Conservation (phyloP, 2,797 vertebrate species). For the Ibycter americanus region DNA sequence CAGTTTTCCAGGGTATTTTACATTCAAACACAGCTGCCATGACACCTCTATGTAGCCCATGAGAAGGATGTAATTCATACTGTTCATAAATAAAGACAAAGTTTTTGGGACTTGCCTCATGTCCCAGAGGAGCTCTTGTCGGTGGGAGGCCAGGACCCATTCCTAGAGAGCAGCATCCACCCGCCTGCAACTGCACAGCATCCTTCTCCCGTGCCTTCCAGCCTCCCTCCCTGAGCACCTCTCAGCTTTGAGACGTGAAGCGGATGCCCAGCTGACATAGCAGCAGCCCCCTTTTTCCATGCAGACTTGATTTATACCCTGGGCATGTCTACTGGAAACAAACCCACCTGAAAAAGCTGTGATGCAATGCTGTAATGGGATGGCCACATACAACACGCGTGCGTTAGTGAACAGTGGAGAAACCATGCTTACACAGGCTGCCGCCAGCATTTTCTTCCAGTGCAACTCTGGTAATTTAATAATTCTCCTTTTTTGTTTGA, state of each 20-base stretch:
- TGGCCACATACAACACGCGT: accelerated
- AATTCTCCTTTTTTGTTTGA: background rate
- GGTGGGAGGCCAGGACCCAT: background rate
- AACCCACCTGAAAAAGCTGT: background rate
- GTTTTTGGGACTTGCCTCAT: background rate
- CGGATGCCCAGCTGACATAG: background rate
- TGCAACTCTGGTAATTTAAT: background rate
- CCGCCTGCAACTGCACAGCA: background rate
- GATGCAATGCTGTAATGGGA: background rate
- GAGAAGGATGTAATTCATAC: background rate
- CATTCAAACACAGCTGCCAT: background rate
- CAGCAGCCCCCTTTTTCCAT: background rate
- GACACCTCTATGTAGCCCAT: background rate
- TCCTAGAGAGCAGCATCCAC: background rate
- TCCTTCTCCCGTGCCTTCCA: background rate
- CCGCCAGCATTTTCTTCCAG: background rate
- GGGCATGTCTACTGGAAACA: background rate
- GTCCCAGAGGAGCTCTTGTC: background rate
- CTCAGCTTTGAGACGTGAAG: background rate
- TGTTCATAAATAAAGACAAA: background rate
- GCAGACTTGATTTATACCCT: background rate
- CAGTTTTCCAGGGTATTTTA: background rate
- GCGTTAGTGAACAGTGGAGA: accelerated
- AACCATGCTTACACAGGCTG: background rate
- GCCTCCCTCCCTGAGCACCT: background rate